Percentiles rank a stretch among this genome's conserved stretches.
Evolutionary conservation across 53 echinoderm and acorn worm species (phyloP).

Genomic region (Astropecten irregularis): DNA sequence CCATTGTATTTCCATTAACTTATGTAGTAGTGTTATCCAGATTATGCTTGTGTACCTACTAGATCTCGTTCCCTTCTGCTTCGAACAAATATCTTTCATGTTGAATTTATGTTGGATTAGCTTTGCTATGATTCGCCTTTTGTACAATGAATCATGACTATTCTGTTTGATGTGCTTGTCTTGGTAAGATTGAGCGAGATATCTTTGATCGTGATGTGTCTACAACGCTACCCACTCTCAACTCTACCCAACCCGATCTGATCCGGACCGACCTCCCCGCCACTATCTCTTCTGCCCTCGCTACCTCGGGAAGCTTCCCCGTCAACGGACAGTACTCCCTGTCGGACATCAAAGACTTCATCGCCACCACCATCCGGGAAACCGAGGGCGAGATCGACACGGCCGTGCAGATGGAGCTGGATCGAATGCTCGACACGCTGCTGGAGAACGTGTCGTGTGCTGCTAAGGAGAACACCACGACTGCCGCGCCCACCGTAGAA

Average conservation of each 20-base stretch:
- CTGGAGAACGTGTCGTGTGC: constrained; percentile 1
- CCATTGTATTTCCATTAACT: too few relatives aligned
- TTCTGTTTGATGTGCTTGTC: too few relatives aligned
- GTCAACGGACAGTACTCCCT: too few relatives aligned
- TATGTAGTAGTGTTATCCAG: too few relatives aligned
- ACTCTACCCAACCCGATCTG: not conserved
- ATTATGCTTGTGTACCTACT: too few relatives aligned
- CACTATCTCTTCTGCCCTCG: not conserved
- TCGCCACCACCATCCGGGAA: constrained; percentile 21
- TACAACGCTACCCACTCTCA: not conserved
- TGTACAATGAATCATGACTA: too few relatives aligned
- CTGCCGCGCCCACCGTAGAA: not conserved
- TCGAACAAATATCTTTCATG: too few relatives aligned
- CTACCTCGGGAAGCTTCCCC: not conserved
- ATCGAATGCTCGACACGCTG: constrained; percentile 12
- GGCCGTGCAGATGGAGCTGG: not conserved
- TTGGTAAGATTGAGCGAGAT: constrained; percentile 17
- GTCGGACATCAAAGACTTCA: constrained; percentile 31
- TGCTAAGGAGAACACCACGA: not conserved
- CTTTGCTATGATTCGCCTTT: too few relatives aligned
- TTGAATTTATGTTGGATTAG: too few relatives aligned
- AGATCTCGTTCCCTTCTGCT: too few relatives aligned
- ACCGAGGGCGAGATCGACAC: constrained; percentile 21
- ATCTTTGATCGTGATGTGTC: not conserved
- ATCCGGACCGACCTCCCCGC: not conserved